Conservation (phyloP, 37 sponge, comb jelly and placozoan genomes). For the Axinella damicornis region DNA sequence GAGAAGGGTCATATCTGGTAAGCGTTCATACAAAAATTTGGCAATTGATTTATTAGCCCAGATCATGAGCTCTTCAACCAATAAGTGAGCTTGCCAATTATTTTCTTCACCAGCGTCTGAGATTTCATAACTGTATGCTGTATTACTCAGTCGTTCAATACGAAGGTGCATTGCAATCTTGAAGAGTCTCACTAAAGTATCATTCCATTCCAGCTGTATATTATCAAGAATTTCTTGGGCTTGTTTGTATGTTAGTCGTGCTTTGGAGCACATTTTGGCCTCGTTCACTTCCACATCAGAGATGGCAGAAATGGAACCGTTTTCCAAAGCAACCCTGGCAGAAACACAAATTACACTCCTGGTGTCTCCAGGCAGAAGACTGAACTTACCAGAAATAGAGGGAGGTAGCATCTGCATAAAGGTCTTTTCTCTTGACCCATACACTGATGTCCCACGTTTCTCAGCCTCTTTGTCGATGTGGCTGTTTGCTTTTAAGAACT, state of each 20-base stretch:
- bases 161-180: slow-evolving; percentile 4
- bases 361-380: not conserved
- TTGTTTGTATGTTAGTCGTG: slow-evolving; percentile 28
- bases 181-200: not conserved
- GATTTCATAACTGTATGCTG: slow-evolving; percentile 14
- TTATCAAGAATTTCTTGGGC: slow-evolving; percentile 33
- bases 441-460: slow-evolving; percentile 23
- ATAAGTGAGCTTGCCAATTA: slow-evolving; percentile 14
- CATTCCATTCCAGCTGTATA: not conserved
- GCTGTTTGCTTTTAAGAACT: not conserved
- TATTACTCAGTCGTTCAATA: not conserved
- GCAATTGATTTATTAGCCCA: slow-evolving; percentile 49
- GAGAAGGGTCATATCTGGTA: slow-evolving; percentile 19
- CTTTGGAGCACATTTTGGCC: not conserved
- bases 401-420: slow-evolving; percentile 13
- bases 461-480: slow-evolving; percentile 12
- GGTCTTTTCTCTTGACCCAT: not conserved
- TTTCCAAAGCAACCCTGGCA: not conserved
- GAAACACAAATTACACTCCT: slow-evolving; percentile 4
- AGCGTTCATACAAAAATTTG: not conserved
- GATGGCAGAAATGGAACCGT: not conserved
- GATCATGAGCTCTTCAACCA: slow-evolving; percentile 58
- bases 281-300: not conserved
- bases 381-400: not conserved
- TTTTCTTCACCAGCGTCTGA: slow-evolving; percentile 1